Percentiles rank a stretch among this genome's conserved stretches.
Conservation (phyloP, 2,113 vertebrate species). For the Ancistrus triradiatus region DNA sequence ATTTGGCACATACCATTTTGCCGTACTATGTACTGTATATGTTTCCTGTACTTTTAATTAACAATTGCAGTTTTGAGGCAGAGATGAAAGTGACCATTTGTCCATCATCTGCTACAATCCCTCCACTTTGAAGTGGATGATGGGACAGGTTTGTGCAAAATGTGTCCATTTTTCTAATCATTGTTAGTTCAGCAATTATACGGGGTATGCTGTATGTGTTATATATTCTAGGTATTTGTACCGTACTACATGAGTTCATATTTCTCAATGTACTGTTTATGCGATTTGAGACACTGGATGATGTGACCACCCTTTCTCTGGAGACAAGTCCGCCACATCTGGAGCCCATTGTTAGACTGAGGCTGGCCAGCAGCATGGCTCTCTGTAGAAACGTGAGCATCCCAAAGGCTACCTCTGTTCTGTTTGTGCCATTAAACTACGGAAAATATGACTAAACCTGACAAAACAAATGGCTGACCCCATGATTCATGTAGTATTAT, state of each 20-base stretch:
- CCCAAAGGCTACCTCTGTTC: slow-evolving; percentile 43
- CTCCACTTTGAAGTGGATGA: too few species aligned
- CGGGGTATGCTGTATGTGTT: too few species aligned
- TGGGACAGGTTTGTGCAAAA: too few species aligned
- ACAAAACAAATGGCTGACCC: slow-evolving; percentile 32
- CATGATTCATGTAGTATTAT: slow-evolving; percentile 10
- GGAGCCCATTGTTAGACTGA: slow-evolving; percentile 47
- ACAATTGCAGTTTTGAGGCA: too few species aligned
- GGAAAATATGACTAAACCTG: slow-evolving; percentile 37
- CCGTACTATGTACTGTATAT: too few species aligned
- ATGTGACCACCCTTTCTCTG: slow-evolving; percentile 36
- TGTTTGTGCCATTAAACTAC: slow-evolving; percentile 50
- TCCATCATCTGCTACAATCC: too few species aligned
- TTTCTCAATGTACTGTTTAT: background rate
- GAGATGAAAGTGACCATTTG: too few species aligned
- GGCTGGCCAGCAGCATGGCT: slow-evolving; percentile 43
- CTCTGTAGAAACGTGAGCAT: slow-evolving; percentile 43
- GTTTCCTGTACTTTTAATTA: too few species aligned
- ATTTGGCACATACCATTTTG: too few species aligned
- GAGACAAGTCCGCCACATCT: slow-evolving; percentile 59
- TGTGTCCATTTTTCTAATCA: too few species aligned
- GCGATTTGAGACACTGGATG: slow-evolving; percentile 9
- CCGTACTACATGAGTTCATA: background rate
- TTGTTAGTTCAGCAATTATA: too few species aligned
- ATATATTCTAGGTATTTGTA: too few species aligned